Percentiles rank a stretch among this genome's conserved stretches.
These are phyloP conservation scores for Protobothrops flavoviridis DNA, from an alignment of 2,113 vertebrate genomes.

Conservation along the genomic window DNA sequence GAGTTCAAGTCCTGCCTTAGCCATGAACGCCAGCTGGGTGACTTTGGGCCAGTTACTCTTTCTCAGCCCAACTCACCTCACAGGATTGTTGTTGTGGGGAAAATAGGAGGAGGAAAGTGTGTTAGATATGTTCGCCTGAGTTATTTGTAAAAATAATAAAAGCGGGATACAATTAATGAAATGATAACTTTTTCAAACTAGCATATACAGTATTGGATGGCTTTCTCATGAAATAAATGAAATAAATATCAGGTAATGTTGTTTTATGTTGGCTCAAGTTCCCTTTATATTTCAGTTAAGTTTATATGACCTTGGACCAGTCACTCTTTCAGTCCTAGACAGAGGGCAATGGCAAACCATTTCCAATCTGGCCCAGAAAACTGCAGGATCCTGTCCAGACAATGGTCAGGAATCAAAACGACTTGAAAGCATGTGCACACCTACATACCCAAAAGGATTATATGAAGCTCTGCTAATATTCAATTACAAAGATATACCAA, in stretches of 20 bases:
- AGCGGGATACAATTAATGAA: not conserved
- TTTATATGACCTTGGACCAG: not conserved
- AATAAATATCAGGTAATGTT: not conserved
- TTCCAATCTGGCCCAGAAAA: not conserved
- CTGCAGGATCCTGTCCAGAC: not conserved
- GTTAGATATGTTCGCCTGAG: not conserved
- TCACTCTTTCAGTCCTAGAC: not conserved
- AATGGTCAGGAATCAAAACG: not conserved
- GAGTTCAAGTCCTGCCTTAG: not conserved
- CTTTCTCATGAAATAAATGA: not conserved
- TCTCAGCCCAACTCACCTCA: not conserved
- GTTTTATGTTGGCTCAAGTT: too few species aligned
- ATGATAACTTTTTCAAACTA: not conserved
- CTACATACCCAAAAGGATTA: not conserved
- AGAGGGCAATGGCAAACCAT: not conserved
- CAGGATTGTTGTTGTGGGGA: not conserved
- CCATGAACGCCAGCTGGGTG: not conserved
- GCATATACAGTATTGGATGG: not conserved
- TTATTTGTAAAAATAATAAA: not conserved
- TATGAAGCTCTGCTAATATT: not conserved
- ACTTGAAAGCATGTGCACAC: not conserved
- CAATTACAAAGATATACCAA: not conserved
- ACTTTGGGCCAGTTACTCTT: not conserved
- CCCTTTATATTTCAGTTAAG: not conserved
- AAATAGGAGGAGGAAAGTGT: not conserved